Base-by-base conservation (phyloP, 2,113 vertebrate species). In the Nesoenas mayeri region DNA sequence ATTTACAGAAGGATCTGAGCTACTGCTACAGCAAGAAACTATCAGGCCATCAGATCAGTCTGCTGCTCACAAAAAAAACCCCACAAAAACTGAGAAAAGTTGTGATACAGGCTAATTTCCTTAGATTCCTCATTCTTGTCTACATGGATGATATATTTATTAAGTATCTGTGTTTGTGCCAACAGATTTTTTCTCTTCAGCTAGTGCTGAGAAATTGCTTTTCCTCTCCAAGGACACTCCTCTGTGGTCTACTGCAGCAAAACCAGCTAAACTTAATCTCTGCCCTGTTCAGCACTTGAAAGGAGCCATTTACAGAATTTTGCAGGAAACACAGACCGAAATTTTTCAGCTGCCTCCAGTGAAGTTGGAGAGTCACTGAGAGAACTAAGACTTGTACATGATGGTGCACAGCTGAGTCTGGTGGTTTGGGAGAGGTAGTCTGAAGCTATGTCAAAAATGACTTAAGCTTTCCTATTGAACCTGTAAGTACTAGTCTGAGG, bases 341-440 rank as follows among this genome's bases (percentile, higher is more conserved):
- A 48, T 77, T 93, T 92, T 95, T 97, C 50, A 82, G 28, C n/a
- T 95, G 58, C 54, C 31, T 42, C 42, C 66, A 51, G 58, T 85
- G 81, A 89, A 85, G 22, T 20, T 82, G 58, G 11, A 69, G 15
- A 84, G 62, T 50, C 53, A 69, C 32, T 34, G 38, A 66, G 72
- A 80, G 65, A 80, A 42, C 40, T 29, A 40, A 28, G 40, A n/a
- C 28, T 85, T 6, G 15, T 69, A 56, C 28, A 57, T 17, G 38
- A 4, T n/a, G 53, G 21, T 50, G 34, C 31, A 36, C n/a, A 66
- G 70, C 51, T 67, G 61, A 18, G 40, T 28, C 71, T 85, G 34
- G 25, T 48, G 25, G 15, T 67, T 89, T 85, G 62, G 67, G 67
- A 88, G 47, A 61, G 36, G 56, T 19, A 71, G 18, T 31, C 65